A percentile compares a stretch with the other conserved stretches of the same genome.
Evolutionary conservation across 2,888 invertebrate genomes (phyloP).

Genomic region (Leptopilina syphax): DNA sequence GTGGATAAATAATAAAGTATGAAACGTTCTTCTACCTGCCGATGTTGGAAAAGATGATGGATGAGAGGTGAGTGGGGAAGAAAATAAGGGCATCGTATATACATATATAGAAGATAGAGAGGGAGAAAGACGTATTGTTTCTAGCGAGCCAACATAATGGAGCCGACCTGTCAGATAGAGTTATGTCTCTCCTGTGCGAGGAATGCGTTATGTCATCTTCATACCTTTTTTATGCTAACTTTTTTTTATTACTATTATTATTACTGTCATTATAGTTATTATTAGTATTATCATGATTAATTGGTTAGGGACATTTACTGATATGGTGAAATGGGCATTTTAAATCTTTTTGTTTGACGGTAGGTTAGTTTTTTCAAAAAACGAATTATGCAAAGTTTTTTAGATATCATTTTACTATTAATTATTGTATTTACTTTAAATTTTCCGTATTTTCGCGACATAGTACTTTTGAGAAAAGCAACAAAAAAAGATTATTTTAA

Average conservation of each 20-base stretch:
- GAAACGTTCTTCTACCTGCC: conserved; percentile 61
- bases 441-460: too few relatives aligned
- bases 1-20: conserved; percentile 64
- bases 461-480: too few relatives aligned
- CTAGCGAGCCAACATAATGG: conserved; percentile 68
- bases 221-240: conserved; percentile 15
- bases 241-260: conserved; percentile 51
- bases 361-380: too few relatives aligned
- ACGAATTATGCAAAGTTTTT: too few relatives aligned
- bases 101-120: background rate
- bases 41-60: conserved; percentile 63
- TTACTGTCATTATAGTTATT: too few relatives aligned
- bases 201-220: conserved; percentile 60
- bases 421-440: too few relatives aligned
- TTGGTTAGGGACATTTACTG: too few relatives aligned
- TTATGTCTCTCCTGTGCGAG: conserved; percentile 63
- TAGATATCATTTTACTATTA: too few relatives aligned
- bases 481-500: too few relatives aligned
- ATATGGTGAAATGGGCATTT: too few relatives aligned
- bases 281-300: too few relatives aligned
- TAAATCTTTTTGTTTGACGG: too few relatives aligned
- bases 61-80: conserved; percentile 57
- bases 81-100: conserved; percentile 42
- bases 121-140: conserved; percentile 68
- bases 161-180: conserved; percentile 67